These are phyloP conservation scores for Nylanderia fulva DNA, from an alignment of 1,140 invertebrate genomes.

Conservation along the genomic window DNA sequence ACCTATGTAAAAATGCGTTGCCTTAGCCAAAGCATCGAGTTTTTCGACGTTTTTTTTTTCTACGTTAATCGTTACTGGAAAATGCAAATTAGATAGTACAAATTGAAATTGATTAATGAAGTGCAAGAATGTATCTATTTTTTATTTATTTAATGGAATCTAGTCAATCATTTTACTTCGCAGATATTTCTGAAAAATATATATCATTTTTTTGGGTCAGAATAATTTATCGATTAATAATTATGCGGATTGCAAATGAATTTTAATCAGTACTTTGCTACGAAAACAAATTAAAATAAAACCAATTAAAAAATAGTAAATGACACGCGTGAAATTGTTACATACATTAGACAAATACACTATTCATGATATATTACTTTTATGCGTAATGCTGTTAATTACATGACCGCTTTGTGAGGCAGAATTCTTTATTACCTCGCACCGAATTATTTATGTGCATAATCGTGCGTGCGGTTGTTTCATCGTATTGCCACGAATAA, in stretches of 20 bases:
- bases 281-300: neutral
- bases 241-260: neutral
- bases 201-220: neutral
- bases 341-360: slow-evolving; percentile 23
- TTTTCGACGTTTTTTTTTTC: slow-evolving; percentile 13
- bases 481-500: slow-evolving; percentile 44
- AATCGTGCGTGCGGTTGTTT: slow-evolving; percentile 50
- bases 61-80: neutral
- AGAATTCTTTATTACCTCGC: slow-evolving; percentile 57
- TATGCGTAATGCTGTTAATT: slow-evolving; percentile 46
- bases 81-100: neutral
- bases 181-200: neutral
- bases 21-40: slow-evolving; percentile 24
- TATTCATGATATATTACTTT: slow-evolving; percentile 35
- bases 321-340: neutral
- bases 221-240: neutral
- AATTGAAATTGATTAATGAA: slow-evolving; percentile 44
- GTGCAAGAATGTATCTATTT: neutral
- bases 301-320: neutral
- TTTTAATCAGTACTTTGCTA: neutral
- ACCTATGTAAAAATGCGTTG: slow-evolving; percentile 17
- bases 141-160: neutral
- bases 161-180: slow-evolving; percentile 19
- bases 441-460: slow-evolving; percentile 51
- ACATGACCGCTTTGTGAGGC: slow-evolving; percentile 42